Base-by-base conservation (phyloP, 2,797 vertebrate species). In the Lateolabrax maculatus region DNA sequence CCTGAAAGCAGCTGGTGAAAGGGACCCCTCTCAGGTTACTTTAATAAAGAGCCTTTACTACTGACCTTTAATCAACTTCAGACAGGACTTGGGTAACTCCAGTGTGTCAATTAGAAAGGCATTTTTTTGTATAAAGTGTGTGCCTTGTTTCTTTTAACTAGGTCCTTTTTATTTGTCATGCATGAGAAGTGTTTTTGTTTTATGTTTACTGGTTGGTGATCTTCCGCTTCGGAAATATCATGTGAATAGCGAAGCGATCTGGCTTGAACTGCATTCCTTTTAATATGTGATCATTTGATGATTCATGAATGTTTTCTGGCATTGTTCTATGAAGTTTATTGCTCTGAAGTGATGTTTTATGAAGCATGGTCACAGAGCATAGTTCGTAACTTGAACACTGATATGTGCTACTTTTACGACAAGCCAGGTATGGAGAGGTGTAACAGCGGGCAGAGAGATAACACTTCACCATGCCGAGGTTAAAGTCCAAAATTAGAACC, bases 1-100 rank as follows among this genome's bases (percentile, higher is more conserved):
- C 55, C 57, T 68, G 48, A 75, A 85, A 79, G 81, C 86, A 74
- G 82, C 76, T 83, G 81, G 70, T 39, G 36, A 83, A 92, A 85
- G 71, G 76, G 76, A 79, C 62, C 82, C 86, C 65, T 89, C 92
- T 93, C 93, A 94, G 92, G 92, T 92, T 93, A 86, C 80, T 84
- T 79, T 78, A 82, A 89, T 86, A 78, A 90, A 87, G 78, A 89
- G 83, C 89, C 86, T 88, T 89, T 68, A 81, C 82, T 79, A 79
- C 87, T 88, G 85, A 88, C 88, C 83, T 87, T 89, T 81, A 91
- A 89, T 90, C 80, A 84, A 48, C 75, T 57, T 71, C 80, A 75
- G 62, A 79, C 81, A 62, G 67, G 77, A 73, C 60, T 62, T 71
- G 49, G 41, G 55, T 44, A 56, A 75, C 62, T 70, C 55, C 63